Percentiles rank a stretch among this genome's conserved stretches.
Conservation (phyloP, 1,140 invertebrate genomes). For the Zaprionus africanus region DNA sequence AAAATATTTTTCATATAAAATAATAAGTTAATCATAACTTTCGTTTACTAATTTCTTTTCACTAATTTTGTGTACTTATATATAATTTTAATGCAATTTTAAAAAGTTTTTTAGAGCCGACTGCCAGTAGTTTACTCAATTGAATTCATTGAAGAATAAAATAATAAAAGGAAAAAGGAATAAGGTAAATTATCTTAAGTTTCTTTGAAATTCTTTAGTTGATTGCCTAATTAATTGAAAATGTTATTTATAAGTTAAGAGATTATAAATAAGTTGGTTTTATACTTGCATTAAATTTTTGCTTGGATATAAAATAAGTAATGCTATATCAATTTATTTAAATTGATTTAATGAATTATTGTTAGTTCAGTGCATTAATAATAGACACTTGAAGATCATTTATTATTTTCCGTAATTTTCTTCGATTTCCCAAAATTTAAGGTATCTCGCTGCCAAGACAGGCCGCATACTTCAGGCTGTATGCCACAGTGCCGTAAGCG, state of each 20-base stretch:
- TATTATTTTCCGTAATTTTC: background rate
- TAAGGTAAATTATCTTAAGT: too few species aligned
- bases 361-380: too few species aligned
- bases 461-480: background rate
- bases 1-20: too few species aligned
- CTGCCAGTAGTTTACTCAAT: background rate
- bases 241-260: background rate
- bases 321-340: too few species aligned
- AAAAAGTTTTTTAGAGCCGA: background rate
- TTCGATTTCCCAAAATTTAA: background rate
- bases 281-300: too few species aligned
- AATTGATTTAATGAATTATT: too few species aligned
- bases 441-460: background rate
- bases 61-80: background rate
- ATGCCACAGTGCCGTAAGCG: constrained; percentile 20
- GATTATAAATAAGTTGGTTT: too few species aligned
- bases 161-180: background rate
- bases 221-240: background rate
- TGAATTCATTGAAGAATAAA: too few species aligned
- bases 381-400: too few species aligned
- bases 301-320: too few species aligned
- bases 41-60: too few species aligned
- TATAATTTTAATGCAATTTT: background rate
- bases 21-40: too few species aligned
- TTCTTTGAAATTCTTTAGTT: background rate